Base-by-base conservation (phyloP, 1,140 invertebrate genomes). In the Sarcophaga bullata region DNA sequence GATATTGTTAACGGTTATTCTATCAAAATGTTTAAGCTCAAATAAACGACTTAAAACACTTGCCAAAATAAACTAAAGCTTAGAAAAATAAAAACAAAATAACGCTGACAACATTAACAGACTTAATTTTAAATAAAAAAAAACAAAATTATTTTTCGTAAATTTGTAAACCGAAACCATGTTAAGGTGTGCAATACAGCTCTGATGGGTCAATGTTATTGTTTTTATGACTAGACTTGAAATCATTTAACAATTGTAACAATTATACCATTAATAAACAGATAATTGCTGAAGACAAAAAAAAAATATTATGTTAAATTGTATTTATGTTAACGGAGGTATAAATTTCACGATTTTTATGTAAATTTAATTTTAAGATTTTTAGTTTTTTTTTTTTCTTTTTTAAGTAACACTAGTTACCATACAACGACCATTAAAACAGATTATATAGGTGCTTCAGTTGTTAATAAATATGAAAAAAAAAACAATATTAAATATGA, bases 321-420 rank as follows among this genome's bases (percentile, higher is more conserved):
- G 15, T 68, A 8, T 25, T 68, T 68, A 19, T 3, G 17, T 68
- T 19, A 68, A 68, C 17, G 19, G 10, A 5, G 19, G 17, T 52
- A 10, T 52, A 13, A 52, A 68, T 68, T 68, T 68, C 62, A 68
- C 62, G 62, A 68, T 17, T 68, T 68, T 68, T 68, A 68, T 68
- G 62, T 68, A 19, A 68, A 68, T 68, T 68, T 68, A 68, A 68
- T 68, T 68, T 68, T 25, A 13, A 25, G 5, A 15, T 62, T 62
- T 15, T n/a, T n/a, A n/a, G n/a, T n/a, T n/a, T n/a, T n/a, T n/a
- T n/a, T n/a, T 62, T 15, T 7, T 13, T 7, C n/a, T 15, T 13
- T n/a, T 11, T 62, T 62, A 62, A 13, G 50, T 52, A 52, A 9
- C 50, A 52, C 6, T 52, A 52, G 8, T 10, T 10, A 52, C 8